A percentile compares a stretch with the other conserved stretches of the same genome.
Evolutionary conservation across 2,797 vertebrate species (phyloP).

Genomic region (Bradypus variegatus): DNA sequence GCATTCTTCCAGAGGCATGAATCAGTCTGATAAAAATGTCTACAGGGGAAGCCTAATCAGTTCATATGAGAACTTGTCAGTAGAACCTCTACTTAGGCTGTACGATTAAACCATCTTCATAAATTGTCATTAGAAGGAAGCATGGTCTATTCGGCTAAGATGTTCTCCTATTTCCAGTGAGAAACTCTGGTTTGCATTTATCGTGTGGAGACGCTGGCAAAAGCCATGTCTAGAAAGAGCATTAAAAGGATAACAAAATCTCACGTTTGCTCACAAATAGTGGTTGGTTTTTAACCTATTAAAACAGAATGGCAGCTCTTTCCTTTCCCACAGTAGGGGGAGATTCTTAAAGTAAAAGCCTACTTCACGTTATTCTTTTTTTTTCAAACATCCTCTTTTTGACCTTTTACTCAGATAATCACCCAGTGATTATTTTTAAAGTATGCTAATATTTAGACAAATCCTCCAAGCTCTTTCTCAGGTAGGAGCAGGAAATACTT

Average conservation of each 20-base stretch:
- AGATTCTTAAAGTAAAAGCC: slow-evolving; percentile 7
- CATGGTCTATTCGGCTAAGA: slow-evolving; percentile 49
- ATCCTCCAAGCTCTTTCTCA: slow-evolving; percentile 55
- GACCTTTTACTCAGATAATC: slow-evolving; percentile 58
- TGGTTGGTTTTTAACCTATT: not conserved
- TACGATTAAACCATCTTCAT: slow-evolving; percentile 73
- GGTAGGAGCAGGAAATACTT: slow-evolving; percentile 58
- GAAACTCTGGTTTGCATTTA: slow-evolving; percentile 49
- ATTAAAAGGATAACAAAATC: slow-evolving; percentile 3
- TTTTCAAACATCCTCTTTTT: slow-evolving; percentile 37
- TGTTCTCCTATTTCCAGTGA: slow-evolving; percentile 51
- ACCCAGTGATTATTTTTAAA: slow-evolving; percentile 51
- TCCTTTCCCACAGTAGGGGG: not conserved
- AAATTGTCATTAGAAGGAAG: slow-evolving; percentile 67
- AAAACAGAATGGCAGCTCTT: not conserved
- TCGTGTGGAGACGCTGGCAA: not conserved
- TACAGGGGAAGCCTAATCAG: slow-evolving; percentile 69
- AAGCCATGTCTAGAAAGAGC: slow-evolving; percentile 21
- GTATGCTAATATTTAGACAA: slow-evolving; percentile 65
- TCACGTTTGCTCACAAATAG: slow-evolving; percentile 7
- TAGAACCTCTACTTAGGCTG: slow-evolving; percentile 62
- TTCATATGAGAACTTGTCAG: slow-evolving; percentile 71
- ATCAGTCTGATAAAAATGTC: slow-evolving; percentile 73
- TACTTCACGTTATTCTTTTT: slow-evolving; percentile 6
- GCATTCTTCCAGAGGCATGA: slow-evolving; percentile 73